Base-by-base conservation (phyloP, 1,140 invertebrate species). In the Cotesia chilonis region DNA sequence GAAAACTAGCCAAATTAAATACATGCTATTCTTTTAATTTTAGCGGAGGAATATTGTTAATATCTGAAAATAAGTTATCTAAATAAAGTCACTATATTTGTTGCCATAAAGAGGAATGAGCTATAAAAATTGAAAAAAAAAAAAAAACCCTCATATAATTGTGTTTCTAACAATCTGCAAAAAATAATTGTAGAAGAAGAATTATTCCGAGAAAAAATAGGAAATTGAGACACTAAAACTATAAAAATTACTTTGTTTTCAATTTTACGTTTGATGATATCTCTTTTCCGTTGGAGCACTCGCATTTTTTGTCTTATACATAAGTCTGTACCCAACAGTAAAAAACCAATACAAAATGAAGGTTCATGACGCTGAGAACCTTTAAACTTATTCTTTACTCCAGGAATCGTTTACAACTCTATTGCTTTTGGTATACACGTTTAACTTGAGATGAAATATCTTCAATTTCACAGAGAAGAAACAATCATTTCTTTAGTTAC, bases 221-320 rank as follows among this genome's bases (percentile, higher is more conserved):
- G 67, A 70, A 69, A 75, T 75, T 75, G 70, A 75, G 74, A 72
- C 74, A 75, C 74, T 75, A 75, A 75, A 72, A 57, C 59, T 51
- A 47, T 47, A 47, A 4, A 64, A 64, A 59, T 63, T 68, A 70
- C 70, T 75, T 70, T 61, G 70, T 59, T 75, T 75, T 75, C 74
- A 75, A 69, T 75, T 64, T 68, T 63, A 65, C 68, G 69, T 75
- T 75, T 71, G 70, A 74, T 68, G 41, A 66, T 72, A 75, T 67
- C 68, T 51, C 69, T 72, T 72, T 74, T 75, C 66, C 63, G 65
- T 20, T 20, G 47, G 9, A 64, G 7, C 47, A 63, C 51, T 64
- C 41, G 66, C 20, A 35, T 70, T 72, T 52, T 61, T 69, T 61
- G 72, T 69, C 7, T 35, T 47, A 63, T 71, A 38, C 55, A 59